Conservation (phyloP, 2,113 vertebrate genomes). For the Silurus meridionalis region DNA sequence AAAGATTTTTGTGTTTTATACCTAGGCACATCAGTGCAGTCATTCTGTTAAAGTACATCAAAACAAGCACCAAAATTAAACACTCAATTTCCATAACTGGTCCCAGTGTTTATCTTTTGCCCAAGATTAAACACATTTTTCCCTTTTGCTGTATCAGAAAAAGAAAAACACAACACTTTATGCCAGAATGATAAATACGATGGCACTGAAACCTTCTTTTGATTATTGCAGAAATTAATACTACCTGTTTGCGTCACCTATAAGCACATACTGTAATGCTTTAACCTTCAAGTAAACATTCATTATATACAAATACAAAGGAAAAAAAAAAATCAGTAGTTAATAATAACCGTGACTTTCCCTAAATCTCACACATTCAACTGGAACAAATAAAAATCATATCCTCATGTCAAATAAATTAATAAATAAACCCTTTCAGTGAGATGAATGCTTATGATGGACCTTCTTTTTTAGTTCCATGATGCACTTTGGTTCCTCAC, state of each 20-base stretch:
- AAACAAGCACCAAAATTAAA: slow-evolving; percentile 1
- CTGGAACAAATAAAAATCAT: slow-evolving; percentile 17
- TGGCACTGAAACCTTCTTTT: not conserved
- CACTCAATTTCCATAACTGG: not conserved
- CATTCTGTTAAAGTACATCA: not conserved
- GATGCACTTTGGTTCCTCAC: slow-evolving; percentile 71
- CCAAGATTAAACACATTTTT: not conserved
- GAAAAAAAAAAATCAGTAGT: not conserved
- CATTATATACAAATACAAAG: not conserved
- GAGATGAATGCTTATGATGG: slow-evolving; percentile 26
- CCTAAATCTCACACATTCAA: not conserved
- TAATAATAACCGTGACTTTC: not conserved
- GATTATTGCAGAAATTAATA: slow-evolving; percentile 4
- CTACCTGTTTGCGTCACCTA: not conserved
- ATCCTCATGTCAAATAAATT: slow-evolving; percentile 20
- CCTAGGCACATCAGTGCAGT: not conserved
- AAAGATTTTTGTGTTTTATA: not conserved
- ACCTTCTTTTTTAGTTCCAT: slow-evolving; percentile 5
- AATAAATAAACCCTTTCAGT: slow-evolving; percentile 25
- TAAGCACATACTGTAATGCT: not conserved
- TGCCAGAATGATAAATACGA: slow-evolving; percentile 14
- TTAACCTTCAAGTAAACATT: slow-evolving; percentile 11
- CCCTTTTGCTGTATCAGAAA: not conserved
- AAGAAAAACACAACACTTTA: slow-evolving; percentile 1
- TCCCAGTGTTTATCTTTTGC: not conserved